Evolutionary conservation across 2,797 vertebrate species (phyloP).

Genomic region (Sorex maritimensis): DNA sequence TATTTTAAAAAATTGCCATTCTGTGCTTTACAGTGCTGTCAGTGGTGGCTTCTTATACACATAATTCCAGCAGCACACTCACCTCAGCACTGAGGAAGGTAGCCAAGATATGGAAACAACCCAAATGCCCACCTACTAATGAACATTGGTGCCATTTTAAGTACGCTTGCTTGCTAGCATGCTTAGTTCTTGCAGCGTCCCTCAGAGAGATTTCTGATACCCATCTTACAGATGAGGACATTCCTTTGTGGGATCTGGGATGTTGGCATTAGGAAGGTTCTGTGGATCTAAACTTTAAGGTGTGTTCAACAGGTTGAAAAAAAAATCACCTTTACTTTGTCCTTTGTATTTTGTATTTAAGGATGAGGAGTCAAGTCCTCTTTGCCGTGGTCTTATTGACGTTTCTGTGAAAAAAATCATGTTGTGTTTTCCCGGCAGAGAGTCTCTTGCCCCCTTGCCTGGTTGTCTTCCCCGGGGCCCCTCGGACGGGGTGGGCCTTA

Average conservation of each 20-base stretch:
- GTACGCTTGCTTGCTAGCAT: no score
- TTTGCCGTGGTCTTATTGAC: constrained; percentile 51
- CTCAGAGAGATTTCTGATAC: neutral
- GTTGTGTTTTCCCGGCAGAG: constrained; percentile 21
- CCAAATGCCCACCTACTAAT: no score
- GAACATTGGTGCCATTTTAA: no score
- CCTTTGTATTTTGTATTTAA: neutral
- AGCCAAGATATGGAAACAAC: no score
- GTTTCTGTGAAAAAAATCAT: constrained; percentile 63
- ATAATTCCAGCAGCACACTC: no score
- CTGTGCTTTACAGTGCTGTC: no score
- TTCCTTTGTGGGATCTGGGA: constrained; percentile 43
- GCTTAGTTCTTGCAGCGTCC: neutral
- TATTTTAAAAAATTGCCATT: neutral
- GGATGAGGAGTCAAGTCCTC: constrained; percentile 43
- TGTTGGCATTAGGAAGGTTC: constrained; percentile 32
- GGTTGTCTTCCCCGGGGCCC: no score
- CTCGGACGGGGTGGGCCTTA: no score
- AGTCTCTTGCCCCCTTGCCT: no score
- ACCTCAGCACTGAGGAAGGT: no score
- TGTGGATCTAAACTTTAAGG: neutral
- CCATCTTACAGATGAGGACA: neutral
- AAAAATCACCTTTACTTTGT: neutral
- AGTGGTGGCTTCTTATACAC: no score
- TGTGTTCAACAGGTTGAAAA: neutral